A percentile compares a stretch with the other conserved stretches of the same genome.
Conservation (phyloP, 2,888 invertebrate species). For the Tanaodytes sp. region DNA sequence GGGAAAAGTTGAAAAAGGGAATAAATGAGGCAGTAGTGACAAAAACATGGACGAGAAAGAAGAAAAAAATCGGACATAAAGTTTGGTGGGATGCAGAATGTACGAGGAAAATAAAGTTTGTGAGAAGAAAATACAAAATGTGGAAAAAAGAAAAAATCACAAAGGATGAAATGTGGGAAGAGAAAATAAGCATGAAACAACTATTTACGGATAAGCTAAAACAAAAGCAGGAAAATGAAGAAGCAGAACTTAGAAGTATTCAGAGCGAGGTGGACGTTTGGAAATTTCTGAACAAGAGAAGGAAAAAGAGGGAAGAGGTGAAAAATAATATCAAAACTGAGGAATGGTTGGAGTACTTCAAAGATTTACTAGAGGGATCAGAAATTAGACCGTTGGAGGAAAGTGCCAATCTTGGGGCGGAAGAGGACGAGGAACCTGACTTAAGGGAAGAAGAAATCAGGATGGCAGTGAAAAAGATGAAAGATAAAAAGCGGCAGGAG, state of each 20-base stretch:
- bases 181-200: not conserved
- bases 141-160: slow-evolving; percentile 1
- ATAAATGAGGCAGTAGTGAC: slow-evolving; percentile 6
- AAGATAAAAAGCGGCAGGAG: slow-evolving; percentile 34
- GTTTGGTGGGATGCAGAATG: slow-evolving; percentile 11
- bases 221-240: slow-evolving; percentile 12
- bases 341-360: slow-evolving; percentile 10
- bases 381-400: not conserved
- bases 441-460: slow-evolving; percentile 32
- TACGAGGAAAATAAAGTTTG: not conserved
- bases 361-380: slow-evolving; percentile 2
- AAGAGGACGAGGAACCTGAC: not conserved
- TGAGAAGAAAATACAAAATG: slow-evolving; percentile 2
- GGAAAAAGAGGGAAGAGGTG: slow-evolving; percentile 4
- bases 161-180: slow-evolving; percentile 1
- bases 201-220: not conserved
- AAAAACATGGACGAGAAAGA: not conserved
- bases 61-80: not conserved
- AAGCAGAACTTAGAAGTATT: slow-evolving; percentile 15
- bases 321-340: not conserved
- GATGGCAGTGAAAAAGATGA: slow-evolving; percentile 18
- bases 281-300: slow-evolving; percentile 20
- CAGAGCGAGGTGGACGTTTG: slow-evolving; percentile 9
- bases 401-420: not conserved
- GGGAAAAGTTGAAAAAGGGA: not conserved